Evolutionary conservation across 1,140 invertebrate genomes (phyloP), one percentile per base, ranked within the genome.

Genomic region (Pararge aegeria): DNA sequence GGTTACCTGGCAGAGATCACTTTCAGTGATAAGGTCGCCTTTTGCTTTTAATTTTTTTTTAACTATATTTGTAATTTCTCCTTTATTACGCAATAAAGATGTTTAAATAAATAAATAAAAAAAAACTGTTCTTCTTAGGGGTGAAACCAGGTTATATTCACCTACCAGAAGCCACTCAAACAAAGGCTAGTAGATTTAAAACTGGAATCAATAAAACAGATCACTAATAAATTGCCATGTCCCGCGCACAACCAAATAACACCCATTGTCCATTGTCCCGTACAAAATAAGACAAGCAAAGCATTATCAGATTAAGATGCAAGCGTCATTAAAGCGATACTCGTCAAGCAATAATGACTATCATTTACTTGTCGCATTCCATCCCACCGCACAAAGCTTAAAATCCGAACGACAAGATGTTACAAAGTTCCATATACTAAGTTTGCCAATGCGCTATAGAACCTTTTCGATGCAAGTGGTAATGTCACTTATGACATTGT

Each of bases 311-410:
- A 75, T 75, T 57, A 61, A 69, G 56, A 59, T 0, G 29, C 54
- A 50, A 44, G 51, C 40, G 61, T 65, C 72, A 72, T 75, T 69
- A 75, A 59, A 62, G 60, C 30, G 66, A 75, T 72, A 73, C 58
- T 61, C 57, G 55, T 69, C 63, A 64, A 66, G 68, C 64, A 69
- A 66, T 68, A 65, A 64, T 61, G 61, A 62, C 61, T 70, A 67
- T 62, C 58, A 67, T 67, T 73, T 67, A 49, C 59, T 64, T 64
- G 68, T 70, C 64, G 49, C 59, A 65, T 54, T 51, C 48, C 30
- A 13, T 24, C 29, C 7, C 21, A 49, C 6, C 9, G 13, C 5
- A 48, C 16, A 18, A 19, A 29, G 34, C 27, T 1, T 40, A 40
- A 56, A 27, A 54, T 38, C 38, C 24, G 34, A 49, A 12, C 4